Conservation (phyloP, 2,888 invertebrate genomes). For the Acleris sparsana region DNA sequence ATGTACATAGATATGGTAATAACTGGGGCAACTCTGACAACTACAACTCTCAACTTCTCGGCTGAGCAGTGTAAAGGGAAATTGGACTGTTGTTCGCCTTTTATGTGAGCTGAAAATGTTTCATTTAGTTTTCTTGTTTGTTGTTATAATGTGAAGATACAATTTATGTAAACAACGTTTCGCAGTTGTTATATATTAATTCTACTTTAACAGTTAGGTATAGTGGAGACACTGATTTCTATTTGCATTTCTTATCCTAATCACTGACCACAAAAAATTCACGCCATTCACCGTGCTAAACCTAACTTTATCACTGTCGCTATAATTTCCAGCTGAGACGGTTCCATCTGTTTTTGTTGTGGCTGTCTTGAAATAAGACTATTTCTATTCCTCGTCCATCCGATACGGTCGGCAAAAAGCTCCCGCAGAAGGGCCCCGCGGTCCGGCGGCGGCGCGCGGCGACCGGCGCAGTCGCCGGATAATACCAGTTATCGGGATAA, state of each 20-base stretch:
- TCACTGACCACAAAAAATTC: not conserved
- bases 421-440: conserved; percentile 33
- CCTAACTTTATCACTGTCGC: conserved; percentile 9
- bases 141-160: conserved; percentile 10
- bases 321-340: conserved; percentile 21
- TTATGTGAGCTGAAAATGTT: conserved; percentile 18
- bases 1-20: conserved; percentile 53
- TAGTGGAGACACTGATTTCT: not conserved
- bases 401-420: conserved; percentile 49
- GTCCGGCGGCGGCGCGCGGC: conserved; percentile 19
- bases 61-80: conserved; percentile 40
- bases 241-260: not conserved
- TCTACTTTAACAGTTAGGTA: too few relatives aligned
- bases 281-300: not conserved
- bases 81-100: conserved; percentile 28
- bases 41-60: conserved; percentile 47
- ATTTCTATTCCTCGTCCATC: conserved; percentile 39
- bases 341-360: conserved; percentile 27
- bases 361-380: conserved; percentile 32
- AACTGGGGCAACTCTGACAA: conserved; percentile 50
- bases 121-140: conserved; percentile 27
- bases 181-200: not conserved
- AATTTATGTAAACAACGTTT: not conserved
- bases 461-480: conserved; percentile 43
- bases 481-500: conserved; percentile 61